Evolutionary conservation across 2,797 vertebrate species (phyloP), one percentile per base, ranked within the genome.

Genomic region (Selene dorsalis): DNA sequence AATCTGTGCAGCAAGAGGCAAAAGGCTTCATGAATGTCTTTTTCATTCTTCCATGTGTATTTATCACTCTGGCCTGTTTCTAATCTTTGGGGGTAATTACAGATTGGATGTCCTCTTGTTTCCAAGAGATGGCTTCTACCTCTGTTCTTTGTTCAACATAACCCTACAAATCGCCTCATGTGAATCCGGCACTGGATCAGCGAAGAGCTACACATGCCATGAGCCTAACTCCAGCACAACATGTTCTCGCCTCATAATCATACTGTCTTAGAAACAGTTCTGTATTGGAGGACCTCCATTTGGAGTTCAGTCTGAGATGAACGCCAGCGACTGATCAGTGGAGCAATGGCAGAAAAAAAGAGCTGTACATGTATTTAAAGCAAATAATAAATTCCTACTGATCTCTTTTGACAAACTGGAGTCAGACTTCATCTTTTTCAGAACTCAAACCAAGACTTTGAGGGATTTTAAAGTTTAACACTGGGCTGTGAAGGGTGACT

Each of bases 341-440:
- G 66, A 86, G 71, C 68, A 30, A 73, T 72, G 85, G 76, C 88
- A 84, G 80, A 80, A 84, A 86, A 63, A 73, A 84, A 84, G 68
- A 85, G 79, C 76, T 94, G 94, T 93, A 91, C 82, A 86, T 93
- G 90, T 93, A 90, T 93, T 94, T 91, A 85, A 89, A 93, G 91
- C 88, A 92, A 92, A 91, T 87, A 94, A 94, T 95, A 94, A 95
- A 95, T 95, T 94, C 91, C 91, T 93, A 93, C 92, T 94, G 93
- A 94, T 94, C 92, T 92, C 87, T 94, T 94, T 94, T 92, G 93
- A 93, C 89, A 93, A 92, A 90, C 75, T 71, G 77, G 76, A 81
- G 87, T 93, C 80, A 47, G 87, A 68, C 64, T 59, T 87, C 41
- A 73, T 89, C 17, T 81, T 85, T 83, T 69, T 82, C 22, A 52